These are phyloP conservation scores for Galerucella pusilla DNA, from an alignment of 2,888 invertebrate species.

Conservation along the genomic window DNA sequence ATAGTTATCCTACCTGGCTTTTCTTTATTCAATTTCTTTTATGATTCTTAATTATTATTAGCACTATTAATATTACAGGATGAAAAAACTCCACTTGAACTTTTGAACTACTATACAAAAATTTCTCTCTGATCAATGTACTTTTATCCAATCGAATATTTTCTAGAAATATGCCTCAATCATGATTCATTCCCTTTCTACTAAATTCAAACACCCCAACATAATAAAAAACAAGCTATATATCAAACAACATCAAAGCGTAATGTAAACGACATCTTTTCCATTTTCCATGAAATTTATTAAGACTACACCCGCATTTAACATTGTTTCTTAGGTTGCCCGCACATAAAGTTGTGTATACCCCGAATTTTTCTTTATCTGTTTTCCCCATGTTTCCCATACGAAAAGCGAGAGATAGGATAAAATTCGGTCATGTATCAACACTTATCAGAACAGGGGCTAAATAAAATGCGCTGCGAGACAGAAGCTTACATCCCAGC, in stretches of 20 bases:
- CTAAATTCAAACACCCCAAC: background rate
- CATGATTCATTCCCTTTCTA: background rate
- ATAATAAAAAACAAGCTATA: constrained; percentile 24
- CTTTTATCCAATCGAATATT: too few species aligned
- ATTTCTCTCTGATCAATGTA: too few species aligned
- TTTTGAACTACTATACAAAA: too few species aligned
- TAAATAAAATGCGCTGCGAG: constrained; percentile 48
- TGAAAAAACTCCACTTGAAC: too few species aligned
- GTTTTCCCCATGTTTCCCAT: constrained; percentile 23
- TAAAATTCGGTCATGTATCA: constrained; percentile 53
- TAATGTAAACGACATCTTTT: constrained; percentile 34
- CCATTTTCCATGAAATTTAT: constrained; percentile 37
- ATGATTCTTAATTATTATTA: too few species aligned
- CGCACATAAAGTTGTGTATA: constrained; percentile 36
- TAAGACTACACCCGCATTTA: constrained; percentile 34
- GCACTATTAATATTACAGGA: too few species aligned
- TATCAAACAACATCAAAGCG: constrained; percentile 33
- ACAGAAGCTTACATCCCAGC: constrained; percentile 40
- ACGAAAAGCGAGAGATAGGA: constrained; percentile 34
- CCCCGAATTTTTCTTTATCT: constrained; percentile 41
- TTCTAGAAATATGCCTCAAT: background rate
- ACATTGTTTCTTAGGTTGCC: constrained; percentile 37
- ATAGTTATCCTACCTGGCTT: too few species aligned
- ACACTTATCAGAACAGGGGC: constrained; percentile 54
- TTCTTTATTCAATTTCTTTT: too few species aligned